phyloP scores from a whole-genome alignment of 2,797 vertebrate genomes.

The Betta splendens region DNA sequence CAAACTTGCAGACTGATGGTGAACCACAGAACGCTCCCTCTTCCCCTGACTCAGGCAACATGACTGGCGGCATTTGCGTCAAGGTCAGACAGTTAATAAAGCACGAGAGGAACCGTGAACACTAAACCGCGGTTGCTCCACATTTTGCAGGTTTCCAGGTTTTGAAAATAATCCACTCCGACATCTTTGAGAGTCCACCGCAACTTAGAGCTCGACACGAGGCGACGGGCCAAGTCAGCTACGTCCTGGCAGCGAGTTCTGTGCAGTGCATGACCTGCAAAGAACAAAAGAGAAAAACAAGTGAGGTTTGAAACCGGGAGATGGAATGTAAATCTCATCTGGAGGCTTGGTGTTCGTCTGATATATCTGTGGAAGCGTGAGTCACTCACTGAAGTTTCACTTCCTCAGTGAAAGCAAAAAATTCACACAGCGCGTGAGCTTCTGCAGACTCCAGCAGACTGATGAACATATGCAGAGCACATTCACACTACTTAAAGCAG shows the following conservation, averaged over 20 bases:
- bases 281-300: not conserved
- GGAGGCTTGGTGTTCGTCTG: not conserved
- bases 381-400: constrained; percentile 58
- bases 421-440: constrained; percentile 9
- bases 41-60: constrained; percentile 41
- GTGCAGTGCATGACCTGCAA: constrained; percentile 30
- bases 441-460: constrained; percentile 1
- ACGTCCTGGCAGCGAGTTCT: constrained; percentile 11
- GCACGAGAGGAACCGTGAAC: constrained; percentile 17
- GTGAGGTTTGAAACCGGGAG: constrained; percentile 1
- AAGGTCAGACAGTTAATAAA: constrained; percentile 12
- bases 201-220: constrained; percentile 7
- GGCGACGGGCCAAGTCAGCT: constrained; percentile 18
- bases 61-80: constrained; percentile 42
- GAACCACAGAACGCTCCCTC: constrained; percentile 38
- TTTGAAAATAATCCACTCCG: constrained; percentile 36
- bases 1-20: constrained; percentile 10
- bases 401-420: constrained; percentile 52
- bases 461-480: constrained; percentile 12
- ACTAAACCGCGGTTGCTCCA: constrained; percentile 2
- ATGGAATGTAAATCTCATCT: constrained; percentile 5
- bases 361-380: not conserved
- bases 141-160: constrained; percentile 21
- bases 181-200: constrained; percentile 13
- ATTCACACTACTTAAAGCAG: constrained; percentile 9